Evolutionary conservation across 2,113 vertebrate species (phyloP), one percentile per base, ranked within the genome.

Genomic region (Hucho hucho): DNA sequence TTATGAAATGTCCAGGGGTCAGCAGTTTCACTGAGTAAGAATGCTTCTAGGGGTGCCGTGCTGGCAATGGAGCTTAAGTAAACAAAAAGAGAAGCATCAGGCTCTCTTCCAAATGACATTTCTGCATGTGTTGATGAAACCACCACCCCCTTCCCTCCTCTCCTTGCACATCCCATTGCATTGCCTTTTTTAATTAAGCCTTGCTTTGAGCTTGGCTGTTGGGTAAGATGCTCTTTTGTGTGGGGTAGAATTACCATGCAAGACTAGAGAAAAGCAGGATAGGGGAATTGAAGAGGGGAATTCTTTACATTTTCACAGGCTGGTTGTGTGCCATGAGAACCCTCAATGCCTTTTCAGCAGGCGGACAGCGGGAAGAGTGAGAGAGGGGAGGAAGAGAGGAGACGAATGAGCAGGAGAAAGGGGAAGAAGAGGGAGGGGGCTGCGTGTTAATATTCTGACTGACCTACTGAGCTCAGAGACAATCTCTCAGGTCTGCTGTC

Each of bases 401-500:
- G 37, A 43, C 2, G 9, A 43, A 37, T 7, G 37, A 37, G 7
- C 37, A 37, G 37, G 37, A 9, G 37, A 37, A 37, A 43, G 37
- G 7, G 37, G 58, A n/a, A 6, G 43, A 69, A n/a, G 61, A 72
- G 73, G 18, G 59, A 49, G 68, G 53, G 24, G 28, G 59, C 28
- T 11, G 70, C 56, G 70, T 70, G 79, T 84, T 88, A 80, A 76
- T 81, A 89, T 84, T 89, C 85, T 81, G 75, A 83, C 74, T 72
- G 78, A n/a, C 24, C 12, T 72, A 25, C 71, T 46, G 47, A 65
- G 46, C 66, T 58, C 37, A 9, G 16, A 74, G 53, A 66, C 49
- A 43, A n/a, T 5, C 29, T 9, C 28, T 71, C 53, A 58, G 76
- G 69, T 37, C 22, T 29, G 49, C 32, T 22, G 58, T n/a, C n/a